Conservation (phyloP, 2,797 vertebrate genomes). For the Threskiornis aethiopicus region DNA sequence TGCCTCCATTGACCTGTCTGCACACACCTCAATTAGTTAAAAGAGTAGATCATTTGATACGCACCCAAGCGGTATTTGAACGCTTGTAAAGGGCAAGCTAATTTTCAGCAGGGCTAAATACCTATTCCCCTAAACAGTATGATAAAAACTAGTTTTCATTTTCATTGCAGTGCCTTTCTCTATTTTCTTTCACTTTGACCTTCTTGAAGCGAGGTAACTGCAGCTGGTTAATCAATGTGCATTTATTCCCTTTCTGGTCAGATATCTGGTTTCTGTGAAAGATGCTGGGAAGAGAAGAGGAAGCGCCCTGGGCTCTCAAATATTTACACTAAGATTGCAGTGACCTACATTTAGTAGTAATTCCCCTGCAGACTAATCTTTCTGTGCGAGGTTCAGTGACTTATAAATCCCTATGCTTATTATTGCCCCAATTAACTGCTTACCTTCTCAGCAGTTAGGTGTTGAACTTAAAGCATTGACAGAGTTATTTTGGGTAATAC, state of each 20-base stretch:
- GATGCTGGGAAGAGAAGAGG: not conserved
- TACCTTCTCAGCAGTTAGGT: constrained; percentile 1
- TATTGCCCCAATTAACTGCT: constrained; percentile 51
- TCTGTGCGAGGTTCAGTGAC: not conserved
- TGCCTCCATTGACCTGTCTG: not conserved
- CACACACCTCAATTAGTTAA: not conserved
- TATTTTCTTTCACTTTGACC: not conserved
- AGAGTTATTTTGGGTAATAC: not conserved
- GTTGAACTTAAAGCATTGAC: not conserved
- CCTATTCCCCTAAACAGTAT: not conserved
- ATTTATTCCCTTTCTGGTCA: not conserved
- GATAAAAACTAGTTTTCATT: not conserved
- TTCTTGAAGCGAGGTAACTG: not conserved
- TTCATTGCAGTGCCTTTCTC: not conserved
- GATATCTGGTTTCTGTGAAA: not conserved
- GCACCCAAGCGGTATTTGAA: not conserved
- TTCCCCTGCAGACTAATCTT: constrained; percentile 36
- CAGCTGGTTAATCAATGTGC: not conserved
- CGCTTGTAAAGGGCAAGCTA: not conserved
- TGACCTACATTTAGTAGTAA: constrained; percentile 56
- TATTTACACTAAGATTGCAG: constrained; percentile 26
- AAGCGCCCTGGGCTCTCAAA: not conserved
- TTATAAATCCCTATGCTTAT: constrained; percentile 16
- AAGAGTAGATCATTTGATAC: not conserved
- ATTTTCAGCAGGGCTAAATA: not conserved